Conservation (phyloP, 2,113 vertebrate species). For the Apodemus speciosus region DNA sequence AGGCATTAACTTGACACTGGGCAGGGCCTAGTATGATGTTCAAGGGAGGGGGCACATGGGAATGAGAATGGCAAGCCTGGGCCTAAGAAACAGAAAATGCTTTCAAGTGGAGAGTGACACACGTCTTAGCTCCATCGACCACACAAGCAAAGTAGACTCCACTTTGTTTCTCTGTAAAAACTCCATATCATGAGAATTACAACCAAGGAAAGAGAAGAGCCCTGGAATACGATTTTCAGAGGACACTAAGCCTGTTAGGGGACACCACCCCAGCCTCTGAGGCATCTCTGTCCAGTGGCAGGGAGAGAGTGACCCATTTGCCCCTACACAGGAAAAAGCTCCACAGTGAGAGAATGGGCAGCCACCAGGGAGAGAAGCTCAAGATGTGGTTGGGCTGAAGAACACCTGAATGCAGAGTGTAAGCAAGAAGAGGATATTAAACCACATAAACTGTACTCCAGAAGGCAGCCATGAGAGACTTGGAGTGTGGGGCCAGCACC, state of each 20-base stretch:
- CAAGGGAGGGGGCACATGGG: not conserved
- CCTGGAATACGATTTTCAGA: not conserved
- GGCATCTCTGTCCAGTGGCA: not conserved
- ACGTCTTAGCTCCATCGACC: not conserved
- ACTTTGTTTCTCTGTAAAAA: not conserved
- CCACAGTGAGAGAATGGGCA: not conserved
- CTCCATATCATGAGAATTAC: not conserved
- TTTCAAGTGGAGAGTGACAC: not conserved
- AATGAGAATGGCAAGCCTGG: not conserved
- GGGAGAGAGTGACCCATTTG: no score
- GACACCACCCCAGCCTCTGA: not conserved
- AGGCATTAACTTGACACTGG: not conserved
- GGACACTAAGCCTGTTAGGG: no score
- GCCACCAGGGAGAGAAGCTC: not conserved
- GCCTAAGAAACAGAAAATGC: not conserved
- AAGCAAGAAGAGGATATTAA: not conserved
- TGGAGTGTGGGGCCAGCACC: not conserved
- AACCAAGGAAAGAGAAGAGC: not conserved
- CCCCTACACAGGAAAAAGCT: fast-evolving
- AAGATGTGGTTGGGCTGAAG: not conserved
- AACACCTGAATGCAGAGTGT: not conserved
- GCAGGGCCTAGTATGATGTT: not conserved
- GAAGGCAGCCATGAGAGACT: not conserved
- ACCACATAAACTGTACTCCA: not conserved
- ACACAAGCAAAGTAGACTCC: not conserved